Evolutionary conservation across 2,797 vertebrate genomes (phyloP).

Genomic region (Eulemur albifrons): DNA sequence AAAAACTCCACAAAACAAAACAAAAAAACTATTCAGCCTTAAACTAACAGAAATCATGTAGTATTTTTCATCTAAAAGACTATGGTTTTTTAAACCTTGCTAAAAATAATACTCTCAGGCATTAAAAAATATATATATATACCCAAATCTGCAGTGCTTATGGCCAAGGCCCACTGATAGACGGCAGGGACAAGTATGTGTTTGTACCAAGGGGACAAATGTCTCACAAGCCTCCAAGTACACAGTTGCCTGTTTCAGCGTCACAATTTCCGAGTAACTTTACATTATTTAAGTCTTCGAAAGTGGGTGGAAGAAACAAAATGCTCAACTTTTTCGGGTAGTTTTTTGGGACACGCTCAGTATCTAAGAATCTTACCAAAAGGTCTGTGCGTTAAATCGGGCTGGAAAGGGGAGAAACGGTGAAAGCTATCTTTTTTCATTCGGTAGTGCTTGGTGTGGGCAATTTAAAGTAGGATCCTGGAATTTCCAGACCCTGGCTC

Average conservation of each 20-base stretch:
- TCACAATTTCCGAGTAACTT: conserved; percentile 33
- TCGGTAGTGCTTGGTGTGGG: conserved; percentile 66
- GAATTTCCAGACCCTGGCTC: conserved; percentile 81
- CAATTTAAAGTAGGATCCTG: conserved; percentile 78
- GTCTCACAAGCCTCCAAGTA: not conserved
- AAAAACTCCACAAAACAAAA: not conserved
- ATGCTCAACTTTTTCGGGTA: conserved; percentile 9
- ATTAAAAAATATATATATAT: not conserved
- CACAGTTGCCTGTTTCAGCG: not conserved
- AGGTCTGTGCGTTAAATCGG: not conserved
- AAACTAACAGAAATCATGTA: not conserved
- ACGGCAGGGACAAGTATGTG: conserved; percentile 1
- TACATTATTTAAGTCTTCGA: conserved; percentile 54
- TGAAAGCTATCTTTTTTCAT: conserved; percentile 64
- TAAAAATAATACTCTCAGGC: conserved; percentile 72
- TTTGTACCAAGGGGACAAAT: not conserved
- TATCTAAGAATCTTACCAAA: conserved; percentile 66
- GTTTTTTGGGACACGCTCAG: conserved; percentile 13
- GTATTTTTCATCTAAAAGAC: conserved; percentile 46
- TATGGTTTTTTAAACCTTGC: conserved; percentile 49
- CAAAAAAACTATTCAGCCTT: not conserved
- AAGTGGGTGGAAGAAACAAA: conserved; percentile 14
- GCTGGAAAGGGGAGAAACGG: not conserved
- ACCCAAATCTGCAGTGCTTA: conserved; percentile 35
- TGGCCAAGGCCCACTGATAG: conserved; percentile 50